Evolutionary conservation across 2,888 invertebrate genomes (phyloP).

Genomic region (Mimas tiliae): DNA sequence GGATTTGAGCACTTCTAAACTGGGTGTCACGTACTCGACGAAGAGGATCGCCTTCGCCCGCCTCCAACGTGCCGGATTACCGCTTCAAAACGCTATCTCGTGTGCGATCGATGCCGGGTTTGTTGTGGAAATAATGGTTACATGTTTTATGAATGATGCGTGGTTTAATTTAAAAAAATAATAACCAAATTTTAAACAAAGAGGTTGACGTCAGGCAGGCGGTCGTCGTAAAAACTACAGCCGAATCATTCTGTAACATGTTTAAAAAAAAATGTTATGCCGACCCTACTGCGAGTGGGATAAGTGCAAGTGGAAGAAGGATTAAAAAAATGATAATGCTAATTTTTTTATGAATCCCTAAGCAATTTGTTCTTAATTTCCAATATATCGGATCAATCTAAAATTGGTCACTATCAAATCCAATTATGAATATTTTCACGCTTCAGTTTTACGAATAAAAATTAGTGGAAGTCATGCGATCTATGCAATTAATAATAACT

Average conservation of each 20-base stretch:
- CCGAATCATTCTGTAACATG: too few relatives aligned
- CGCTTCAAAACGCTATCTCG: conserved; percentile 15
- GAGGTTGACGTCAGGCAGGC: too few relatives aligned
- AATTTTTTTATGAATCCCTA: too few relatives aligned
- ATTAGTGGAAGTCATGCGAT: conserved; percentile 1
- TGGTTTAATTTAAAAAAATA: background rate
- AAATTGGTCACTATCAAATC: background rate
- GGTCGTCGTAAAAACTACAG: too few relatives aligned
- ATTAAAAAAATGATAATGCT: too few relatives aligned
- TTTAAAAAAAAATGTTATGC: too few relatives aligned
- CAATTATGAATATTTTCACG: background rate
- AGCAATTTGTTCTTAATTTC: too few relatives aligned
- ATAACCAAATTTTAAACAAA: too few relatives aligned
- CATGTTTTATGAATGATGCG: background rate
- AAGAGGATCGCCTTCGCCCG: conserved; percentile 18
- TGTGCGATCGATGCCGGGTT: background rate
- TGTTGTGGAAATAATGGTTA: background rate
- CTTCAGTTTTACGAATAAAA: background rate
- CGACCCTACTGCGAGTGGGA: too few relatives aligned
- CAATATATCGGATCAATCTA: too few relatives aligned
- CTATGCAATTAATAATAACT: background rate
- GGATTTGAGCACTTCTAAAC: conserved; percentile 26
- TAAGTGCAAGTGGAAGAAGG: too few relatives aligned
- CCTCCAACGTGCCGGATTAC: conserved; percentile 24
- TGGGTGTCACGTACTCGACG: background rate